A percentile compares a stretch with the other conserved stretches of the same genome.
phyloP scores from a whole-genome alignment of 1,140 invertebrate genomes.

The Octopus bimaculoides region DNA sequence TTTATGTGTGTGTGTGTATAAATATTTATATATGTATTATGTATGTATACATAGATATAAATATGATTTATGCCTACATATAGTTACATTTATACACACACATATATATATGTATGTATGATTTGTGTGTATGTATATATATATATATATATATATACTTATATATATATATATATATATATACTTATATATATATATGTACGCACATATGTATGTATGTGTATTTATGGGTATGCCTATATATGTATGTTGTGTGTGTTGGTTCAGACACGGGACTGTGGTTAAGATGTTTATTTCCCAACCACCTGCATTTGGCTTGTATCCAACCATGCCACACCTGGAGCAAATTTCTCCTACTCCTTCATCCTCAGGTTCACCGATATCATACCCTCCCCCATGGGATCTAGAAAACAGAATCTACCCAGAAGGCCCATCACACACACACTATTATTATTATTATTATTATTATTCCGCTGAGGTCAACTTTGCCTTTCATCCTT shows the following conservation, averaged over 20 bases:
- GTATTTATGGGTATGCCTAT: neutral
- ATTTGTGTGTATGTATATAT: neutral
- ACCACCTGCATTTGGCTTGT: too few relatives aligned
- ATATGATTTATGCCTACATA: neutral
- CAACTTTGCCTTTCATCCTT: too few relatives aligned
- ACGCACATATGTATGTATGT: neutral
- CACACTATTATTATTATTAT: neutral
- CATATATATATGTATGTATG: neutral
- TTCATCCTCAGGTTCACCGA: too few relatives aligned
- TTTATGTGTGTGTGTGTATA: neutral
- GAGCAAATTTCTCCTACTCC: too few relatives aligned
- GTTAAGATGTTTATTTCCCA: too few relatives aligned
- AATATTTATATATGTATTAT: neutral
- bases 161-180: neutral
- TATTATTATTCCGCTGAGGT: too few relatives aligned
- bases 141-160: neutral
- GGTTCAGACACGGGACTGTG: too few relatives aligned
- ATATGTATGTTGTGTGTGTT: neutral
- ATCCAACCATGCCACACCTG: too few relatives aligned
- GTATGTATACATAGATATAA: neutral
- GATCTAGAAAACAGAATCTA: too few relatives aligned
- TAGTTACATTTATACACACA: neutral
- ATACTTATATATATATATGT: neutral
- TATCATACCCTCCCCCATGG: too few relatives aligned
- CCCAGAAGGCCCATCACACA: neutral